Percentiles rank a stretch among this genome's conserved stretches.
These are phyloP conservation scores for Chromobotia macracanthus DNA, from an alignment of 2,797 vertebrate species.

Conservation along the genomic window DNA sequence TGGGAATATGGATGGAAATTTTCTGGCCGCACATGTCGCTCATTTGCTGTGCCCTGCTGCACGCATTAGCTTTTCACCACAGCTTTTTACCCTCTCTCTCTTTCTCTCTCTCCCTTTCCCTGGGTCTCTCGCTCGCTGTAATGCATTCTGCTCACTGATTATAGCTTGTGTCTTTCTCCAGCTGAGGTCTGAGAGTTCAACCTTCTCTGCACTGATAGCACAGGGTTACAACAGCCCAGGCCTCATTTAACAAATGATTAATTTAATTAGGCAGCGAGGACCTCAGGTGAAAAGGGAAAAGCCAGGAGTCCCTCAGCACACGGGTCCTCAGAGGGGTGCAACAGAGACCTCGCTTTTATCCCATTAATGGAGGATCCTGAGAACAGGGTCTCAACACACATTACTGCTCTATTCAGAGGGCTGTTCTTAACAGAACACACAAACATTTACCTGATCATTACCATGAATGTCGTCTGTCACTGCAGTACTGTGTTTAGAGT, in stretches of 20 bases:
- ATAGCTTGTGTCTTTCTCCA: constrained; percentile 53
- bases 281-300: constrained; percentile 50
- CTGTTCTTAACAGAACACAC: constrained; percentile 38
- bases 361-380: constrained; percentile 26
- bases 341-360: constrained; percentile 11
- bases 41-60: constrained; percentile 28
- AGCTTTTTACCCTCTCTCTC: too few relatives aligned
- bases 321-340: not conserved
- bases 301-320: constrained; percentile 14
- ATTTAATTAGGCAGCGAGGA: constrained; percentile 71
- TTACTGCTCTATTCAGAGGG: constrained; percentile 40
- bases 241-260: constrained; percentile 73
- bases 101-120: too few relatives aligned
- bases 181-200: constrained; percentile 49
- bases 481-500: not conserved
- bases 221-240: constrained; percentile 63
- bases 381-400: constrained; percentile 36
- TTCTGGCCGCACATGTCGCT: constrained; percentile 32
- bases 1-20: constrained; percentile 7
- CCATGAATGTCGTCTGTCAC: constrained; percentile 15
- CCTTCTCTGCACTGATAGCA: constrained; percentile 53
- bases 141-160: constrained; percentile 40
- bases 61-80: constrained; percentile 37
- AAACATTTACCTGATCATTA: constrained; percentile 37
- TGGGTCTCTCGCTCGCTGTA: constrained; percentile 19